A percentile compares a stretch with the other conserved stretches of the same genome.
phyloP scores from a whole-genome alignment of 2,113 vertebrate species.

The Romanogobio albipinnatus region DNA sequence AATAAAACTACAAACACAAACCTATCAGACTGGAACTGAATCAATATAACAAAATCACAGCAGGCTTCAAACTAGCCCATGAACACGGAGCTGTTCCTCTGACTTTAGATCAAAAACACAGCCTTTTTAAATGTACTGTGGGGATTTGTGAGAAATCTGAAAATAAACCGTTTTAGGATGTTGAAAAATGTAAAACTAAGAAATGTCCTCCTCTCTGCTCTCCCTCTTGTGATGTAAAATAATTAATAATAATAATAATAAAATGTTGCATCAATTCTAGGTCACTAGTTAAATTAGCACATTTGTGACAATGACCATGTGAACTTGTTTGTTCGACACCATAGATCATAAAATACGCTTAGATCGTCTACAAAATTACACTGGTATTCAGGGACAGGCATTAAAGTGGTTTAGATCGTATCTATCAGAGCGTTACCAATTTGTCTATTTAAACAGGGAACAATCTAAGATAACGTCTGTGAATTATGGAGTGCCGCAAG shows the following conservation, averaged over 20 bases:
- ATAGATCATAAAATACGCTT: too few relatives aligned
- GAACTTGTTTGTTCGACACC: too few relatives aligned
- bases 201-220: neutral
- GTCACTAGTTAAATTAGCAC: neutral
- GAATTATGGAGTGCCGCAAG: too few relatives aligned
- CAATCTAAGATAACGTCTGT: too few relatives aligned
- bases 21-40: slow-evolving; percentile 15
- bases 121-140: neutral
- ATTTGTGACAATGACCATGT: neutral
- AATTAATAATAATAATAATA: neutral
- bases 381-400: too few relatives aligned
- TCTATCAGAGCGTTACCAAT: too few relatives aligned
- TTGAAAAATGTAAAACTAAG: neutral
- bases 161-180: neutral
- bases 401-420: too few relatives aligned
- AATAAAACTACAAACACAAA: slow-evolving; percentile 25
- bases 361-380: too few relatives aligned
- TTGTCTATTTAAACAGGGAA: too few relatives aligned
- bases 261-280: neutral
- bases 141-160: neutral
- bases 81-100: neutral
- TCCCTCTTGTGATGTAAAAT: neutral
- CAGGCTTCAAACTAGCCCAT: neutral
- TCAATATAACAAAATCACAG: slow-evolving; percentile 30
- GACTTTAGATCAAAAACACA: slow-evolving; percentile 12